Conservation (phyloP, 37 sponge, comb jelly and placozoan genomes). For the Diacarnus erythraeanus region DNA sequence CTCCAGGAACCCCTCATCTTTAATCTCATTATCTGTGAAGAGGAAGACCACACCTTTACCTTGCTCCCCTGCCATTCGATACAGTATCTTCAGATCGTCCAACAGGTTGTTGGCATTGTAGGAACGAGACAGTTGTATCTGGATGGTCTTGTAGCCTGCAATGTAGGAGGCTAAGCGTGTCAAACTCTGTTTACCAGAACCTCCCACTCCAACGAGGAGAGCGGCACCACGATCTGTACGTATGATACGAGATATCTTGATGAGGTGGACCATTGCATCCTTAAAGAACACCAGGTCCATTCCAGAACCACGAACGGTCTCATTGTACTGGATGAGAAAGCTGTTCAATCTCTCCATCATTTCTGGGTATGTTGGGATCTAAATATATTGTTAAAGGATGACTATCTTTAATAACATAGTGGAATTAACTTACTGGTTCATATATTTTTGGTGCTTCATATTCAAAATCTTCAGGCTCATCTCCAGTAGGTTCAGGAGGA, state of each 20-base stretch:
- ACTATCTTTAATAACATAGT: not conserved
- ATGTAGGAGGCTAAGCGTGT: conserved; percentile 98
- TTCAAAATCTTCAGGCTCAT: conserved; percentile 96
- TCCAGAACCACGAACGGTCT: conserved; percentile 95
- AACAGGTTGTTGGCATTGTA: conserved; percentile 96
- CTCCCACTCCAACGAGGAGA: conserved; percentile 97
- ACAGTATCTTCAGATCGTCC: conserved; percentile 96
- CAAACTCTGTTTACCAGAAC: conserved; percentile 98
- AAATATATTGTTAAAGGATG: not conserved
- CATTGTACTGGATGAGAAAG: conserved; percentile 93
- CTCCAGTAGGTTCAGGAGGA: conserved; percentile 98
- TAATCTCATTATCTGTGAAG: conserved; percentile 99
- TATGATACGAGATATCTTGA: conserved; percentile 96
- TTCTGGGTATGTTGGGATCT: conserved; percentile 77
- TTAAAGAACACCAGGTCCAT: conserved; percentile 99
- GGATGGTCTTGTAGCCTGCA: conserved; percentile 98
- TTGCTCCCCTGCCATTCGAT: conserved; percentile 88
- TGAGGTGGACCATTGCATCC: conserved; percentile 98
- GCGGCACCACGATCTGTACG: conserved; percentile 96
- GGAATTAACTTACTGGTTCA: conserved; percentile 68
- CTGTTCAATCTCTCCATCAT: conserved; percentile 75
- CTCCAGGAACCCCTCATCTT: conserved; percentile 98
- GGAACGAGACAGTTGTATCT: conserved; percentile 93
- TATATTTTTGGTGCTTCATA: conserved; percentile 98
- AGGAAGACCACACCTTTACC: conserved; percentile 98